Conservation (phyloP, 2,113 vertebrate species). For the Myrmecophaga tridactyla region DNA sequence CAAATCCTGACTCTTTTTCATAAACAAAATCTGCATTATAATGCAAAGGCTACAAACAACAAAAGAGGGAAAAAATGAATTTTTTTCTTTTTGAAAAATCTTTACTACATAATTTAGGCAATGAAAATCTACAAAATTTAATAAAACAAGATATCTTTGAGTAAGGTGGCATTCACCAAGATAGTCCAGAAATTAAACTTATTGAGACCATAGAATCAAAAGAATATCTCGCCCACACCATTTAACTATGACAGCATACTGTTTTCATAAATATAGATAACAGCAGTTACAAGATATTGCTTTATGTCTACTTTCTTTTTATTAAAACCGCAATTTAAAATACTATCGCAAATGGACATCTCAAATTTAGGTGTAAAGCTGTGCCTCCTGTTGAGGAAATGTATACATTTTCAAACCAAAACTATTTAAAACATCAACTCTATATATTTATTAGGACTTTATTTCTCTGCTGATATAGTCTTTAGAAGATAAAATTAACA, state of each 20-base stretch:
- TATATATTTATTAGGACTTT: background rate
- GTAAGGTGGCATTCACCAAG: background rate
- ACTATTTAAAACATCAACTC: conserved; percentile 40
- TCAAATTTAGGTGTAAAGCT: conserved; percentile 22
- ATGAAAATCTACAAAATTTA: conserved; percentile 33
- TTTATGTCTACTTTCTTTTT: background rate
- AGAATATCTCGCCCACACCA: background rate
- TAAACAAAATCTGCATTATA: background rate
- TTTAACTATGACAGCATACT: background rate
- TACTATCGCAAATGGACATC: background rate
- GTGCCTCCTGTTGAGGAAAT: background rate
- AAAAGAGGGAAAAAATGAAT: background rate
- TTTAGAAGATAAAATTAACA: conserved; percentile 9
- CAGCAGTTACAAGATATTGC: background rate
- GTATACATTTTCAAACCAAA: background rate
- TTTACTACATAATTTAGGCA: background rate
- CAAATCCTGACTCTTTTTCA: background rate
- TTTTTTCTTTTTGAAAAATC: conserved; percentile 17
- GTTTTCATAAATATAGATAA: conserved; percentile 49
- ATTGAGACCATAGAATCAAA: background rate
- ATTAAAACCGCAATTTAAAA: conserved; percentile 64
- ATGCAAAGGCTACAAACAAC: background rate
- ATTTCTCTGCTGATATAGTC: background rate
- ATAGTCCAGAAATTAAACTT: background rate
- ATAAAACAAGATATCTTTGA: background rate